Conservation (phyloP, 2,797 vertebrate species). For the Bryconaethiops microstoma region DNA sequence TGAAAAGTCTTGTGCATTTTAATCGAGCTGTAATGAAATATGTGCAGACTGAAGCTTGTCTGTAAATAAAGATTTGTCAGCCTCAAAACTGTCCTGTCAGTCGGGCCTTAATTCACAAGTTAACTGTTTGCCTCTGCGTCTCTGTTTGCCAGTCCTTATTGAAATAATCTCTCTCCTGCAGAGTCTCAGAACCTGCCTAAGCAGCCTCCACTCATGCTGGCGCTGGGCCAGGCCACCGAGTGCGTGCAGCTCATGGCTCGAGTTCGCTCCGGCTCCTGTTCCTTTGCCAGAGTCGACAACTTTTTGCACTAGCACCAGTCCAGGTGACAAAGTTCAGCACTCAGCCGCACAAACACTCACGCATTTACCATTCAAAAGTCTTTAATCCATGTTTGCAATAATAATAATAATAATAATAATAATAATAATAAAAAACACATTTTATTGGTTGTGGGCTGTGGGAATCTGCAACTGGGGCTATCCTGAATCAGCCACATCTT, state of each 20-base stretch:
- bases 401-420: not conserved
- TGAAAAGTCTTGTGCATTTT: no score
- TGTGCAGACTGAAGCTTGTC: no score
- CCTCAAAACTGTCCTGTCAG: not conserved
- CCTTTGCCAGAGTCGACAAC: conserved; percentile 97
- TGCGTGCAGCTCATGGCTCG: conserved; percentile 97
- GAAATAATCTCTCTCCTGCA: conserved; percentile 60
- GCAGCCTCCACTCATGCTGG: conserved; percentile 96
- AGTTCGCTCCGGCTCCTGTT: conserved; percentile 94
- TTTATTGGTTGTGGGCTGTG: no score
- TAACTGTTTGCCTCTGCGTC: not conserved
- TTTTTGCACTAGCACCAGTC: conserved; percentile 94
- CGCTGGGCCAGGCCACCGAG: conserved; percentile 95
- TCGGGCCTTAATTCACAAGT: not conserved
- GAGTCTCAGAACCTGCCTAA: conserved; percentile 98
- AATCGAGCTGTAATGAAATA: no score
- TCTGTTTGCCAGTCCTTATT: not conserved
- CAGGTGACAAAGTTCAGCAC: conserved; percentile 69
- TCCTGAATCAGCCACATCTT: no score
- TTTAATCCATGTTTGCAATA: not conserved
- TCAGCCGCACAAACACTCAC: conserved; percentile 33
- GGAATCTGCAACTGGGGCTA: no score
- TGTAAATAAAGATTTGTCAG: no score
- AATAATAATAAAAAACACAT: no score
- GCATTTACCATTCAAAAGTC: not conserved